Evolutionary conservation across 1,140 invertebrate genomes (phyloP).

Genomic region (Gonioctena quinquepunctata): DNA sequence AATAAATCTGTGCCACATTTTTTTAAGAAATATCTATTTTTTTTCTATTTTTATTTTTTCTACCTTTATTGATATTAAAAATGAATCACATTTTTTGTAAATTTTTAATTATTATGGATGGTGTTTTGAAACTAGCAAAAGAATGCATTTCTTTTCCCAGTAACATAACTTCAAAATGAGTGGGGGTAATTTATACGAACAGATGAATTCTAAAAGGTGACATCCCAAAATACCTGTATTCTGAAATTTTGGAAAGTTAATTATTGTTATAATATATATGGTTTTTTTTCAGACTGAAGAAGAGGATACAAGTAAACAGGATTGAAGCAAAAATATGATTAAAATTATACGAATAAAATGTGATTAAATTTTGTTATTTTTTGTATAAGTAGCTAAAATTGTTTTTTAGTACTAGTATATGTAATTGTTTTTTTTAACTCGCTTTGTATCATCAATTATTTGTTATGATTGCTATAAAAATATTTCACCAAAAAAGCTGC

Average conservation of each 20-base stretch:
- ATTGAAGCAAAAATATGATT: constrained; percentile 15
- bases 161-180: no score
- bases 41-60: not conserved
- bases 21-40: not conserved
- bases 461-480: no score
- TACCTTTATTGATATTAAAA: no score
- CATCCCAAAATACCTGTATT: not conserved
- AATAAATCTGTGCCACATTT: no score
- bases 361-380: not conserved
- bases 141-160: not conserved
- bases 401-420: not conserved
- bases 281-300: constrained; percentile 14
- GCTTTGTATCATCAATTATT: no score
- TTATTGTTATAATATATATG: not conserved
- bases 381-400: not conserved
- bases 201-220: no score
- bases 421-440: no score
- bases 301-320: constrained; percentile 9
- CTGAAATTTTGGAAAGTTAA: not conserved
- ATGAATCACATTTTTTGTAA: no score
- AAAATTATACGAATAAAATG: not conserved
- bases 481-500: no score
- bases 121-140: not conserved
- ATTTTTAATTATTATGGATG: not conserved
- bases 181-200: no score